A percentile compares a stretch with the other conserved stretches of the same genome.
Conservation (phyloP, 2,797 vertebrate species). For the Vipera ursinii region DNA sequence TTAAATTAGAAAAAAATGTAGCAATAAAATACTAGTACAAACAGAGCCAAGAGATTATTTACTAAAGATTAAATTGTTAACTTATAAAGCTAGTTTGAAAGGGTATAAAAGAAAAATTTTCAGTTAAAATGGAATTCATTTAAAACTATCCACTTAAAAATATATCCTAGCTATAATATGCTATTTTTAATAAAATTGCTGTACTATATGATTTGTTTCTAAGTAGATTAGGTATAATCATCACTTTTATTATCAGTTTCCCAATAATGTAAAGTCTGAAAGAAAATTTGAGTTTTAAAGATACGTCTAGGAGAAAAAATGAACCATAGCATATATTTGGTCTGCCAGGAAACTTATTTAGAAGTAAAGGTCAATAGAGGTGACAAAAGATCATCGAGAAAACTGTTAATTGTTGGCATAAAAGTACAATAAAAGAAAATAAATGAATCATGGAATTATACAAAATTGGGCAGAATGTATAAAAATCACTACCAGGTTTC, state of each 20-base stretch:
- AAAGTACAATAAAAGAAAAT: neutral
- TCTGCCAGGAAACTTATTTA: neutral
- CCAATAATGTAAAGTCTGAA: neutral
- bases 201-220: neutral
- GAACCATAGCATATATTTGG: neutral
- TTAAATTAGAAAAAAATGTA: neutral
- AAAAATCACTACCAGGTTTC: neutral
- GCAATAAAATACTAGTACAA: neutral
- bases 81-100: neutral
- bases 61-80: neutral
- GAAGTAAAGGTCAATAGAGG: neutral
- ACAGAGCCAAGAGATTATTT: neutral
- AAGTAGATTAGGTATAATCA: neutral
- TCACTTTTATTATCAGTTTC: neutral
- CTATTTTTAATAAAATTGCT: neutral
- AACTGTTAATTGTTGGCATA: neutral
- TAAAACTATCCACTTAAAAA: neutral
- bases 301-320: neutral
- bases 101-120: neutral
- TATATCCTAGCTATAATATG: neutral
- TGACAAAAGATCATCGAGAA: neutral
- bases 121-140: neutral
- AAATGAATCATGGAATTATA: neutral
- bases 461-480: neutral
- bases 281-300: neutral